Evolutionary conservation across 2,113 vertebrate genomes (phyloP).

Genomic region (Gymnarchus niloticus): DNA sequence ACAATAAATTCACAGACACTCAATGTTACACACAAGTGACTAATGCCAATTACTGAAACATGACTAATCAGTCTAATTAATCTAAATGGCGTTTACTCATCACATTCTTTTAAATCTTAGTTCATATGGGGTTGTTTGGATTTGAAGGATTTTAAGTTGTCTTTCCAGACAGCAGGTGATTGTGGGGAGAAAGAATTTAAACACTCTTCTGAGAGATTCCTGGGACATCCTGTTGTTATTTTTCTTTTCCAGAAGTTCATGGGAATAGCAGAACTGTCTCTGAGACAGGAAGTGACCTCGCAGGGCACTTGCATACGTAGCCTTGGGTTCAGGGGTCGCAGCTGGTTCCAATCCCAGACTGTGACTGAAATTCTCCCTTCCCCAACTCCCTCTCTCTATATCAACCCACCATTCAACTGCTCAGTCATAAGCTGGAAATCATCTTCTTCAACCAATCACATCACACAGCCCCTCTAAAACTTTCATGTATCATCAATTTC

Average conservation of each 20-base stretch:
- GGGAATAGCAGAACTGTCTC: conserved; percentile 21
- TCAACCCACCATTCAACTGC: too few relatives aligned
- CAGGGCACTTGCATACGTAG: conserved; percentile 9
- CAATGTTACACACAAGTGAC: background rate
- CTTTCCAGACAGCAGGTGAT: background rate
- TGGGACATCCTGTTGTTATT: conserved; percentile 16
- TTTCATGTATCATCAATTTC: background rate
- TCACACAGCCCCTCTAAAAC: background rate
- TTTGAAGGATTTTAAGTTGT: background rate
- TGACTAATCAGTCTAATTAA: background rate
- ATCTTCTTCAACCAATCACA: too few relatives aligned
- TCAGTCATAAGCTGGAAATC: too few relatives aligned
- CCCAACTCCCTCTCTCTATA: too few relatives aligned
- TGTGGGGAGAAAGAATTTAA: background rate
- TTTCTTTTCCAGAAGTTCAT: conserved; percentile 14
- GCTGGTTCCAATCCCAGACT: conserved; percentile 22
- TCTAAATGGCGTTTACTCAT: background rate
- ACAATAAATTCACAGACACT: background rate
- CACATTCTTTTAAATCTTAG: background rate
- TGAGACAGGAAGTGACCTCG: conserved; percentile 33
- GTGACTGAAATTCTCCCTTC: conserved; percentile 7
- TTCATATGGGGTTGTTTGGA: background rate
- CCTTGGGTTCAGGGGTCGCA: conserved; percentile 4
- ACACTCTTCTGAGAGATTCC: conserved; percentile 10
- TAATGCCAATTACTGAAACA: background rate